Conservation (phyloP, 2,113 vertebrate genomes). For the Chrysemys picta region DNA sequence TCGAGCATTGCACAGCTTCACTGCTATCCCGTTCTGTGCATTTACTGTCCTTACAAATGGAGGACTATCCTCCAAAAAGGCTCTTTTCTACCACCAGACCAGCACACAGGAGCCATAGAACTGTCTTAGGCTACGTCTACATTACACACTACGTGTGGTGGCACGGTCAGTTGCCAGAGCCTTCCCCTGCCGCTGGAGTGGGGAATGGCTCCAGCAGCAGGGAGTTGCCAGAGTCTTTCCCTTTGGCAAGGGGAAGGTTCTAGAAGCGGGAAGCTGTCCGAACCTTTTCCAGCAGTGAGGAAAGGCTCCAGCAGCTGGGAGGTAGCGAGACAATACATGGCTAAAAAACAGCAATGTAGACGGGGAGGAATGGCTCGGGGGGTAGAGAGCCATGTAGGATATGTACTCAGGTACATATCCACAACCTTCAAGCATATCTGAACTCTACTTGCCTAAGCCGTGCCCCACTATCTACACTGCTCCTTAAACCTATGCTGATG, state of each 20-base stretch:
- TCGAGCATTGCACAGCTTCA: background rate
- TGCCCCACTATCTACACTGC: background rate
- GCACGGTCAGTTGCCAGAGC: background rate
- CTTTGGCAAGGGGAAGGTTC: background rate
- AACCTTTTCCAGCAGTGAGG: background rate
- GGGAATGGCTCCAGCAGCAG: background rate
- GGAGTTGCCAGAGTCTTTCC: background rate
- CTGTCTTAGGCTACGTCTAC: background rate
- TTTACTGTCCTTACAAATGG: background rate
- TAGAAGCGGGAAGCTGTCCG: background rate
- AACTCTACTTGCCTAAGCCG: no score
- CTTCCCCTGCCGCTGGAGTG: background rate
- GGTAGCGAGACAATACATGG: background rate
- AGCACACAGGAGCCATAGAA: background rate
- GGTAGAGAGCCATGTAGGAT: background rate
- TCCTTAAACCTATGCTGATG: background rate
- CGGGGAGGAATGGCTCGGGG: background rate
- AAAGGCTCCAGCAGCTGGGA: background rate
- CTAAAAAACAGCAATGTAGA: background rate
- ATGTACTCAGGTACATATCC: no score
- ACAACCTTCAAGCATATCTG: no score
- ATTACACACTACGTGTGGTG: background rate
- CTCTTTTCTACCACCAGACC: background rate
- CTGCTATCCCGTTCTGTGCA: background rate
- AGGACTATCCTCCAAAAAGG: background rate